Percentiles rank a stretch among this genome's conserved stretches.
These are phyloP conservation scores for Gallinago nigripennis DNA, from an alignment of 2,797 vertebrate genomes.

Conservation along the genomic window DNA sequence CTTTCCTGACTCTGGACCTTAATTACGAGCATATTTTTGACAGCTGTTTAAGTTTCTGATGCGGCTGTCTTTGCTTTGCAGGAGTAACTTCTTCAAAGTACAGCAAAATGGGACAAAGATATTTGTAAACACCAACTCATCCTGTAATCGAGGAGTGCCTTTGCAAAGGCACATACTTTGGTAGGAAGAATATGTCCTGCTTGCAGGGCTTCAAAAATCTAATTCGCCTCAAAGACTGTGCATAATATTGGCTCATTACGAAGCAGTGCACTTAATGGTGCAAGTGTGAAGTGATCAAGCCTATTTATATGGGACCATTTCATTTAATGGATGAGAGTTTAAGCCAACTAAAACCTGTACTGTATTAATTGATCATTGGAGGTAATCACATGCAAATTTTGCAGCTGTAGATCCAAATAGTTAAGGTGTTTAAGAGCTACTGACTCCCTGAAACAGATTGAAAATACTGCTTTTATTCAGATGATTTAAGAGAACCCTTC, in stretches of 20 bases:
- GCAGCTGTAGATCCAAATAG: not conserved
- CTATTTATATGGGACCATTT: not conserved
- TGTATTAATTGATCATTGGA: not conserved
- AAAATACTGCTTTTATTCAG: not conserved
- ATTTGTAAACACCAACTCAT: not conserved
- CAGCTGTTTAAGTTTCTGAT: not conserved
- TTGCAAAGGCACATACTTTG: not conserved
- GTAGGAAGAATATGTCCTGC: not conserved
- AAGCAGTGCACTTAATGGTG: not conserved
- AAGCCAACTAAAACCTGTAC: not conserved
- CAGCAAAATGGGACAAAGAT: not conserved
- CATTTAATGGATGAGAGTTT: not conserved
- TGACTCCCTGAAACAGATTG: not conserved
- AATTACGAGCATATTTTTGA: slow-evolving; percentile 21
- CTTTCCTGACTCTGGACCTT: slow-evolving; percentile 6
- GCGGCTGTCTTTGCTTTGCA: not conserved
- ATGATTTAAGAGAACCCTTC: not conserved
- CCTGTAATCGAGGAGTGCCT: not conserved
- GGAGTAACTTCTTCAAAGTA: not conserved
- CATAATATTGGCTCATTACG: not conserved
- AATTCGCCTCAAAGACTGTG: not conserved
- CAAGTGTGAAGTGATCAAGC: not conserved
- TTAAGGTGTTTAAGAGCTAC: not conserved
- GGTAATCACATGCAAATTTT: not conserved
- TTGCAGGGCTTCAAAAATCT: not conserved